Evolutionary conservation across 2,113 vertebrate genomes (phyloP), one percentile per base, ranked within the genome.

Genomic region (Tretioscincus oriximinensis): DNA sequence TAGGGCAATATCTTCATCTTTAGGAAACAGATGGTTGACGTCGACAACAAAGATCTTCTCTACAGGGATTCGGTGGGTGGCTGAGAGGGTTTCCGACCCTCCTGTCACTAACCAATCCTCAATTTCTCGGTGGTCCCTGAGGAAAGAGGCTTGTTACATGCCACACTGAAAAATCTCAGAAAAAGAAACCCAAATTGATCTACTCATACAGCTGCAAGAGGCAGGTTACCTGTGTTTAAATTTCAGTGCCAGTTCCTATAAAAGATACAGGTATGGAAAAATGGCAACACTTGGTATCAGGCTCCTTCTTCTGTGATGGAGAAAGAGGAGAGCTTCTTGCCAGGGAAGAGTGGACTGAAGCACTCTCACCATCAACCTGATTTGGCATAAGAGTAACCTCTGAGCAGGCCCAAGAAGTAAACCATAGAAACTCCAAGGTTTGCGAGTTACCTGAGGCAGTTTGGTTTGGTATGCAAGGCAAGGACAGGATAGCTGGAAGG

Each of bases 1-100:
- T 73, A 99, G 93, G 21, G 98, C 96, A 0, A 98, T 94, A 88
- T 99, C 98, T 0, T 96, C 94, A 75, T 97, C 96, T 70, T 93
- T 97, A 76, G 41, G 73, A 2, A 73, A 26, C 0, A 77, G 0
- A 0, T 84, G 0, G 0, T 95, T 95, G 6, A 82, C 3, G 47
- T 90, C 90, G 0, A 94, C 86, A 73, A 96, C 0, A 76, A 97
- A 94, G 88, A 99, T 93, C 87, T 94, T 95, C 87, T 96, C 95
- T 90, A 99, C 96, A 1, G 88, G 76, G 0, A 94, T 84, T 28
- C 92, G 93, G 66, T 91, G 89, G 0, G 85, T 1, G 6, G 82
- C 76, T 0, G 76, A 76, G 81, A 98, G 77, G 71, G 89, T 89
- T 0, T 95, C 85, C 0, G 83, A 90, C 22, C 97, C 96, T 0